These are phyloP conservation scores for Lamproptera curius DNA, from an alignment of 2,888 invertebrate species.

Conservation along the genomic window DNA sequence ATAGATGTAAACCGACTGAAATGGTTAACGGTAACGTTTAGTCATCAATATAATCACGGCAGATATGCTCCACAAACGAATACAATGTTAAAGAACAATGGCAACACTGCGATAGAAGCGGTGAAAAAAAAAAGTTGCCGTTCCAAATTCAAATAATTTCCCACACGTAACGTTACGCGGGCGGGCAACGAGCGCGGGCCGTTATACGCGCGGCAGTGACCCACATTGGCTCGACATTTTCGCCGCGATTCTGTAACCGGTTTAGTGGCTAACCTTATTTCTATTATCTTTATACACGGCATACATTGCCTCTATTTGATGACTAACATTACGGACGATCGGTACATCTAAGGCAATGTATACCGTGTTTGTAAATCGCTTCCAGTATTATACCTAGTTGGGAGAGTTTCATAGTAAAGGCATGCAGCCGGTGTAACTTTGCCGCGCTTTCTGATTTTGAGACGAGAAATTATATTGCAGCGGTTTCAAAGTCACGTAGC, in stretches of 20 bases:
- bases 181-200: conserved; percentile 71
- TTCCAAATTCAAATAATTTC: conserved; percentile 78
- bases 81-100: conserved; percentile 62
- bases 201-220: conserved; percentile 76
- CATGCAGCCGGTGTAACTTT: conserved; percentile 36
- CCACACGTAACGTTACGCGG: conserved; percentile 78
- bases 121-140: conserved; percentile 54
- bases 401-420: conserved; percentile 29
- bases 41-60: conserved; percentile 34
- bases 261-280: conserved; percentile 64
- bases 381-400: conserved; percentile 17
- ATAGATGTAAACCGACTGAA: background rate
- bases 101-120: conserved; percentile 57
- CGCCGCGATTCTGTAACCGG: conserved; percentile 48
- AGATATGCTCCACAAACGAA: conserved; percentile 59
- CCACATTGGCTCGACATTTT: conserved; percentile 57
- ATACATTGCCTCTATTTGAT: conserved; percentile 31
- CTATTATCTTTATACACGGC: conserved; percentile 21
- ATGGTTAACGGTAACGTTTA: conserved; percentile 31
- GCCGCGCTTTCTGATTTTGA: conserved; percentile 75
- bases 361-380: conserved; percentile 16
- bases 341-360: conserved; percentile 34
- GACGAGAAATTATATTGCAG: conserved; percentile 55
- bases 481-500: conserved; percentile 64
- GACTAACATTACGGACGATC: conserved; percentile 28